These are phyloP conservation scores for Sthenelais limicola DNA, from an alignment of 2,888 invertebrate genomes.

Conservation along the genomic window DNA sequence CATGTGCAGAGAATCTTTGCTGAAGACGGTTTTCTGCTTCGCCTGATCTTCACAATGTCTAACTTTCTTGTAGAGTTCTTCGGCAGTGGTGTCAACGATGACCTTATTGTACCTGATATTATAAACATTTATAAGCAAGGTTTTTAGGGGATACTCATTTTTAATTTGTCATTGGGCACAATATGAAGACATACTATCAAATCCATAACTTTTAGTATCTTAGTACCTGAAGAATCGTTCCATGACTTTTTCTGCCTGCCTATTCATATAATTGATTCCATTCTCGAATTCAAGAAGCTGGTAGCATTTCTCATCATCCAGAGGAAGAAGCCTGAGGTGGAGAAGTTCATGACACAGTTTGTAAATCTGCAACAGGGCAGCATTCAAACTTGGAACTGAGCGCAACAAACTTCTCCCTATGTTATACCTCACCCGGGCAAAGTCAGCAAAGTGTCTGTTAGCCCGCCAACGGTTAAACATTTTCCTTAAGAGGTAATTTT, in stretches of 20 bases:
- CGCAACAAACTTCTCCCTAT: constrained; percentile 57
- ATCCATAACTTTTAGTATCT: no score
- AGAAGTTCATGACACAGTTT: constrained; percentile 67
- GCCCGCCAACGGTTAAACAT: constrained; percentile 68
- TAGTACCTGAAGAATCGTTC: constrained; percentile 62
- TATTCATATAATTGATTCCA: constrained; percentile 65
- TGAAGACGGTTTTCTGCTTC: constrained; percentile 65
- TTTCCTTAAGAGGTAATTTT: constrained; percentile 65
- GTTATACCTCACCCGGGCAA: constrained; percentile 55
- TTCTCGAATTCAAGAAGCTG: constrained; percentile 66
- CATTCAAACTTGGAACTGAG: constrained; percentile 65
- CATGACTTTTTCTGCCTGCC: constrained; percentile 65
- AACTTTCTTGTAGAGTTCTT: constrained; percentile 65
- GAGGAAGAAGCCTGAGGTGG: constrained; percentile 66
- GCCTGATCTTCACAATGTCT: constrained; percentile 68
- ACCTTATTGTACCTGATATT: constrained; percentile 64
- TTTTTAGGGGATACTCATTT: no score
- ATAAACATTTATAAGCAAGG: no score
- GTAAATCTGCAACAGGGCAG: constrained; percentile 64
- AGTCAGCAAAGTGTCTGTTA: constrained; percentile 63
- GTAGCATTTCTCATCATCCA: constrained; percentile 66
- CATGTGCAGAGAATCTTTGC: constrained; percentile 69
- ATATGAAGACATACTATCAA: no score
- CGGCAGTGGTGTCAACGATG: constrained; percentile 65
- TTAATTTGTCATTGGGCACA: no score